Conservation (phyloP, 2,797 vertebrate genomes). For the Numenius phaeopus region DNA sequence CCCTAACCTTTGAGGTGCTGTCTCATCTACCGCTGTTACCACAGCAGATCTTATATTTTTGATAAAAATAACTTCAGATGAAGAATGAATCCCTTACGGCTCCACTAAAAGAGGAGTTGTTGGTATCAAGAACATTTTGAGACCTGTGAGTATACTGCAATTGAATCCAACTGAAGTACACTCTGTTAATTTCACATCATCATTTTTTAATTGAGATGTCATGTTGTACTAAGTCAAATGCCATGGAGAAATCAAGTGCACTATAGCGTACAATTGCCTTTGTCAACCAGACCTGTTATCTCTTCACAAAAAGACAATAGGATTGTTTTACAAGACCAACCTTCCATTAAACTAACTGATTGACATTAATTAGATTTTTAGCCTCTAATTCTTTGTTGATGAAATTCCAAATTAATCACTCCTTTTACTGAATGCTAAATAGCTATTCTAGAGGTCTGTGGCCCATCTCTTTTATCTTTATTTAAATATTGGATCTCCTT, state of each 20-base stretch:
- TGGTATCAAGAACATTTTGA: neutral
- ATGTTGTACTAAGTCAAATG: conserved; percentile 60
- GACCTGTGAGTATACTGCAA: neutral
- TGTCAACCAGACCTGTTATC: conserved; percentile 67
- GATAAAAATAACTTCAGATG: neutral
- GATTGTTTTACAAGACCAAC: conserved; percentile 66
- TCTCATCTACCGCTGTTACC: neutral
- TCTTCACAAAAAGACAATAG: conserved; percentile 36
- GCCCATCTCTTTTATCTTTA: conserved; percentile 1
- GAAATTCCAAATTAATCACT: conserved; percentile 57
- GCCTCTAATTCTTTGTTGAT: conserved; percentile 65
- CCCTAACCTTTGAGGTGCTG: neutral
- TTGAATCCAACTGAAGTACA: neutral
- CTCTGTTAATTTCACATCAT: conserved; percentile 47
- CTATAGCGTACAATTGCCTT: conserved; percentile 58
- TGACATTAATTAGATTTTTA: conserved; percentile 71
- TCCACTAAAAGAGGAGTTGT: neutral
- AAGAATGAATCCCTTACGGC: neutral
- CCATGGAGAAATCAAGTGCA: conserved; percentile 66
- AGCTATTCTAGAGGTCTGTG: neutral
- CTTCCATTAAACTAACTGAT: conserved; percentile 63
- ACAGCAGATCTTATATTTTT: neutral
- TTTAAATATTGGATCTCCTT: conserved; percentile 47
- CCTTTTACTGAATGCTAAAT: conserved; percentile 49
- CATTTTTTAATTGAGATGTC: conserved; percentile 68